Base-by-base conservation (phyloP, 2,797 vertebrate genomes). In the Falco berigora region DNA sequence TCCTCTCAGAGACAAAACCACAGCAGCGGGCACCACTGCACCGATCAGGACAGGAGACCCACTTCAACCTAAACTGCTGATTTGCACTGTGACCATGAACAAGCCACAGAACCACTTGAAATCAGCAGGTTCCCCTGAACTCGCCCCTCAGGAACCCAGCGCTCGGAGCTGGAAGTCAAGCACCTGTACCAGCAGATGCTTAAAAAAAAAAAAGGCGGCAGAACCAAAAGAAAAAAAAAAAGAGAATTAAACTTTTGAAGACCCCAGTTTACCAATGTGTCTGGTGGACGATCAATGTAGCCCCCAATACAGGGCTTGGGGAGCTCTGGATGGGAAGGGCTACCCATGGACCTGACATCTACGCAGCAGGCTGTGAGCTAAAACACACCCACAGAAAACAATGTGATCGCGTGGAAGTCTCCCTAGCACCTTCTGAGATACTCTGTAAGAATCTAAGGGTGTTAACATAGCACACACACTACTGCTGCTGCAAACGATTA, bases 81-180 rank as follows among this genome's bases (percentile, higher is more conserved):
- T 71, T 24, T 32, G 36, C 77, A 79, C 2, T 56, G 75, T 59
- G 63, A 63, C 52, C 81, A 6, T 67, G 83, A 93, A 93, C 13
- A 22, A 79, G 44, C 22, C 62, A 62, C 44, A 55, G 77, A 79
- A 71, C 14, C 0, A 4, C 68, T 4, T 25, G 68, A 83, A 63
- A 89, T n/a, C 88, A 81, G 68, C 69, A 19, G 73, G 58, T 12
- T 74, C 73, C 88, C 68, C 78, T 67, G 78, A 82, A 36, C 55
- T 63, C 6, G 0, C 3, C 71, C 66, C 42, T 32, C 27, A 14
- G 80, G 86, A 88, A 49, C 8, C 1, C 4, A 81, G 86, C 10
- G 2, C 50, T 69, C 0, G 0, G 76, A 77, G 62, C n/a, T 32
- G 27, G 25, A 64, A 80, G 68, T 63, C 30, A 58, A 78, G 46